A percentile compares a stretch with the other conserved stretches of the same genome.
Evolutionary conservation across 2,113 vertebrate genomes (phyloP).

Genomic region (Ptilonorhynchus violaceus): DNA sequence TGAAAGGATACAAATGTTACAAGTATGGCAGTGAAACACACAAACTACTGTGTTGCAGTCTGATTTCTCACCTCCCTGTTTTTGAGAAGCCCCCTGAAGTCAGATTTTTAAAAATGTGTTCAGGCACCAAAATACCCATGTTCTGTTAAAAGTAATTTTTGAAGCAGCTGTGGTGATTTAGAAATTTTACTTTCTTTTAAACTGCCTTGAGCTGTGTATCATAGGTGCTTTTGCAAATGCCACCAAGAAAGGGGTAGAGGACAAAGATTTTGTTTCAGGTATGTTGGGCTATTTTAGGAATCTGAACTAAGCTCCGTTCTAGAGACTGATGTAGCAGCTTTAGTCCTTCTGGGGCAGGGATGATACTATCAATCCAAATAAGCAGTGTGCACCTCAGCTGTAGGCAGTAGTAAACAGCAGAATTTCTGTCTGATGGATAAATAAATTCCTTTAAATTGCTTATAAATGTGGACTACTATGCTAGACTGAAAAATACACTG

Average conservation of each 20-base stretch:
- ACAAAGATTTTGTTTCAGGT: not conserved
- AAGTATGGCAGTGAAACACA: not conserved
- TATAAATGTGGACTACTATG: not conserved
- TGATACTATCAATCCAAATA: not conserved
- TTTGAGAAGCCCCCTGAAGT: not conserved
- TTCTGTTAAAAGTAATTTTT: not conserved
- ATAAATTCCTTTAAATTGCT: not conserved
- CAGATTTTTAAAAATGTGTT: not conserved
- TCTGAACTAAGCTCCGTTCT: not conserved
- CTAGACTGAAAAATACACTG: not conserved
- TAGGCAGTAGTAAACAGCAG: not conserved
- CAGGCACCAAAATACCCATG: not conserved
- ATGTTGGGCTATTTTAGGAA: not conserved
- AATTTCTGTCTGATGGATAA: not conserved
- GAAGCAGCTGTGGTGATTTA: not conserved
- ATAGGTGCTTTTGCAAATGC: not conserved
- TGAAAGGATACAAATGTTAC: not conserved
- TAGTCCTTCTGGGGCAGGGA: not conserved
- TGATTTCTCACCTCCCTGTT: not conserved
- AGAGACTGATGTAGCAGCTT: not conserved
- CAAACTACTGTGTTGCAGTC: not conserved
- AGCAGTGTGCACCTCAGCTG: not conserved
- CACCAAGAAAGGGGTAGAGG: not conserved
- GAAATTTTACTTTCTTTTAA: not conserved
- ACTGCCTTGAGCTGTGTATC: not conserved